Percentiles rank a stretch among this genome's conserved stretches.
phyloP scores from a whole-genome alignment of 2,113 vertebrate genomes.

The Holacanthus passer region DNA sequence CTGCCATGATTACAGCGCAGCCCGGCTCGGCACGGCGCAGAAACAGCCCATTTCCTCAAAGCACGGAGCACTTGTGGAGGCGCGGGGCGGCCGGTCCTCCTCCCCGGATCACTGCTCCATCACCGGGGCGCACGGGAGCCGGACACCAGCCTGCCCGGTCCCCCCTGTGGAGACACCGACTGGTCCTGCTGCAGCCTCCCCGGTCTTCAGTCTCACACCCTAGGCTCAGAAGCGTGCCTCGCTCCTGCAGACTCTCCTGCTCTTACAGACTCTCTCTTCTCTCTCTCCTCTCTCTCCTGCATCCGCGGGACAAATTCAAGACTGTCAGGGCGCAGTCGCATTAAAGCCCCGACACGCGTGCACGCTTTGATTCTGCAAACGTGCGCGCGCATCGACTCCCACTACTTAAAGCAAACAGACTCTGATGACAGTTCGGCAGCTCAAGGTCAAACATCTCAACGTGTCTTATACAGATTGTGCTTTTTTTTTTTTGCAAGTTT shows the following conservation, averaged over 20 bases:
- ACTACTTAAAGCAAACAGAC: not conserved
- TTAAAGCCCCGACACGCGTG: slow-evolving; percentile 6
- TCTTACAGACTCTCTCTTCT: slow-evolving; percentile 21
- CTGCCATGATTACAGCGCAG: slow-evolving; percentile 83
- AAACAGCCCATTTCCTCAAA: slow-evolving; percentile 68
- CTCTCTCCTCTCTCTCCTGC: slow-evolving; percentile 39
- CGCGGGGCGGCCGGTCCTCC: slow-evolving; percentile 25
- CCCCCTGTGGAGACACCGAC: no score
- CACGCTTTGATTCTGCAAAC: not conserved
- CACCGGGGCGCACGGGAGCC: slow-evolving; percentile 43
- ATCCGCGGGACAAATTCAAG: slow-evolving; percentile 81
- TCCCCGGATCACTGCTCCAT: slow-evolving; percentile 46
- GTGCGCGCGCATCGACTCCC: slow-evolving; percentile 14
- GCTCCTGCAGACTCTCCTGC: slow-evolving; percentile 7
- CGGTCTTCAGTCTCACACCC: slow-evolving; percentile 16
- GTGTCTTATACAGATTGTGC: no score
- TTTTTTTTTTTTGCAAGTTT: not conserved
- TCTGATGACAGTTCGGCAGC: no score
- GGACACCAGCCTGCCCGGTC: no score
- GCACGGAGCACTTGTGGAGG: slow-evolving; percentile 42
- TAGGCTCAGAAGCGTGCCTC: slow-evolving; percentile 8
- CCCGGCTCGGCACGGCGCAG: slow-evolving; percentile 30
- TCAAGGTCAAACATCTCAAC: not conserved
- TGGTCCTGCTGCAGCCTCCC: not conserved
- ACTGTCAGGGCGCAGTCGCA: slow-evolving; percentile 63